A percentile compares a stretch with the other conserved stretches of the same genome.
phyloP scores from a whole-genome alignment of 2,888 invertebrate genomes.

The Scrobipalpa costella region DNA sequence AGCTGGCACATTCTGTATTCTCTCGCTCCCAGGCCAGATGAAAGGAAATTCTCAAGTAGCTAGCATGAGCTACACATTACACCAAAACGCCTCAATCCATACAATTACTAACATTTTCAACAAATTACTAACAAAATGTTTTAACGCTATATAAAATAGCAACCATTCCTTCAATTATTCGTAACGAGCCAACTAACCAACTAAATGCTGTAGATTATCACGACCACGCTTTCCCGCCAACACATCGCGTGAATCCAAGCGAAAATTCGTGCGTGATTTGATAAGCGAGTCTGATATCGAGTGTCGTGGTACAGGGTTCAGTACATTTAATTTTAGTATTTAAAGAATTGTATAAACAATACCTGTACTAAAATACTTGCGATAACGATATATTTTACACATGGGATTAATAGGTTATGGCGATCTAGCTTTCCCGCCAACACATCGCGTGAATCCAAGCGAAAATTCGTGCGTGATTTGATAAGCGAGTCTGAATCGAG shows the following conservation, averaged over 20 bases:
- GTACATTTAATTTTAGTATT: not conserved
- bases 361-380: not conserved
- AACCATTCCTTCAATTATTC: not conserved
- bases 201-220: conserved; percentile 8
- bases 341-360: not conserved
- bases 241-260: conserved; percentile 14
- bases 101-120: not conserved
- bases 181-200: conserved; percentile 14
- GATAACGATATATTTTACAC: not conserved
- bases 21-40: too few relatives aligned
- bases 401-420: not conserved
- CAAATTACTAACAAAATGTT: not conserved
- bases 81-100: too few relatives aligned
- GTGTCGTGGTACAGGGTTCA: not conserved
- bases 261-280: conserved; percentile 27
- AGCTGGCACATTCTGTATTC: too few relatives aligned
- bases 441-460: conserved; percentile 3
- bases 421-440: not conserved
- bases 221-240: conserved; percentile 23
- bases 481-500: not conserved
- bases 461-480: conserved; percentile 26
- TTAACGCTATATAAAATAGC: not conserved
- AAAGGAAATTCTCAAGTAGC: too few relatives aligned
- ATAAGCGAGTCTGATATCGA: not conserved
- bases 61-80: too few relatives aligned